These are phyloP conservation scores for Myathropa florea DNA, from an alignment of 2,888 invertebrate species.

Conservation along the genomic window DNA sequence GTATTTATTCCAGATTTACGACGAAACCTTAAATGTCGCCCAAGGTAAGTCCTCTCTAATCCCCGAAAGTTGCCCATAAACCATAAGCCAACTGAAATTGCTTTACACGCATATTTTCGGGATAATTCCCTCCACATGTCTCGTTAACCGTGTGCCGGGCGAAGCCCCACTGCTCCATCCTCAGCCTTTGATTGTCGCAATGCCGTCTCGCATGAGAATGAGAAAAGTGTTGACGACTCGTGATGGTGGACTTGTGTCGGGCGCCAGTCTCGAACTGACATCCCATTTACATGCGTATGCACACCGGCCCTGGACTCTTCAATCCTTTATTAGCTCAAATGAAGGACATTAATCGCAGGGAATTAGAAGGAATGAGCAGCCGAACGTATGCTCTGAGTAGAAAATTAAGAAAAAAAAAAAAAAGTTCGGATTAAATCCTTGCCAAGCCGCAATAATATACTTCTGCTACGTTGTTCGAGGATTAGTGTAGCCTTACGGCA, in stretches of 20 bases:
- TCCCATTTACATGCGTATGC: background rate
- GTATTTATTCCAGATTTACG: conserved; percentile 42
- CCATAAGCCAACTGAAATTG: conserved; percentile 47
- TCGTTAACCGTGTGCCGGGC: background rate
- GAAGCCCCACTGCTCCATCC: background rate
- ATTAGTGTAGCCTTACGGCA: conserved; percentile 13
- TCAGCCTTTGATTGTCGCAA: background rate
- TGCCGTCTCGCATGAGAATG: background rate
- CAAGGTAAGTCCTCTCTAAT: conserved; percentile 36
- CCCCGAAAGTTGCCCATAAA: conserved; percentile 37
- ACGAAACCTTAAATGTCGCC: conserved; percentile 14
- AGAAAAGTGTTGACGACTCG: background rate
- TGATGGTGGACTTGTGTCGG: background rate
- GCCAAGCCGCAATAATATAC: conserved; percentile 35
- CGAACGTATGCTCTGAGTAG: background rate
- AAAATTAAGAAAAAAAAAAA: background rate
- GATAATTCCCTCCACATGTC: background rate
- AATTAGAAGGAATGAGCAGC: background rate
- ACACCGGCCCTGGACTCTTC: background rate
- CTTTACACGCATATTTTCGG: conserved; percentile 3
- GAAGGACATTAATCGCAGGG: conserved; percentile 40
- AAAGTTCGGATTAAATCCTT: conserved; percentile 29
- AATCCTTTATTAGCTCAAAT: conserved; percentile 28
- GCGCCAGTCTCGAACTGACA: conserved; percentile 40
- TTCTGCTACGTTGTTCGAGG: conserved; percentile 28